Evolutionary conservation across 2,888 invertebrate genomes (phyloP), one percentile per base, ranked within the genome.

Genomic region (Mythimna albipuncta): DNA sequence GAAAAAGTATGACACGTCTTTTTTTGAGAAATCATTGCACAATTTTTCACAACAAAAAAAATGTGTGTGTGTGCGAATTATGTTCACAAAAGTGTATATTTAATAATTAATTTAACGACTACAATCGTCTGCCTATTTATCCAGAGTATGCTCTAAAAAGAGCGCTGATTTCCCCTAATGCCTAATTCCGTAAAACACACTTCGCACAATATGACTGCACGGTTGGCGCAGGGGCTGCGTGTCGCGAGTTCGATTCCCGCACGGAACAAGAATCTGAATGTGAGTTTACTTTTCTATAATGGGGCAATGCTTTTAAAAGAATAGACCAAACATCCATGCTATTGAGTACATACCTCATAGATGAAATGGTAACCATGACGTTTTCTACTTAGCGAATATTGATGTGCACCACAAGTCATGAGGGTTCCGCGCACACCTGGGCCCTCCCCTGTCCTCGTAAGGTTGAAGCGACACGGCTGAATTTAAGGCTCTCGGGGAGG

Each of bases 361-460:
- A 57, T 57, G 19, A 47, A 21, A 65, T n/a, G 44, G 50, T 21
- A 67, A 35, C 71, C 64, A 68, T 66, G 55, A 35, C 55, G 11
- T 68, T 11, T 41, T 32, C 21, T 64, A 57, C 59, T 77, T 79
- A 57, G 64, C 21, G 64, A 57, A 77, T 79, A 79, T 82, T 79
- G 75, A 82, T 84, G 79, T 50, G 59, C 38, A 21, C 63, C 64
- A 58, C 16, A 32, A 76, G 41, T 63, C 47, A 50, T 26, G 58
- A 69, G 68, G 72, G 64, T 6, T 9, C 41, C 35, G 41, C 4
- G 21, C 64, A 26, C 78, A 77, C 59, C 75, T 64, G 72, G 47
- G 58, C 54, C 6, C 38, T 21, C 68, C 55, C 13, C 13, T 21
- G 44, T 10, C 2, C 47, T 47, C 47, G 47, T 11, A 11, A n/a